A percentile compares a stretch with the other conserved stretches of the same genome.
Conservation (phyloP, 2,888 invertebrate genomes). For the Polyommatus icarus region DNA sequence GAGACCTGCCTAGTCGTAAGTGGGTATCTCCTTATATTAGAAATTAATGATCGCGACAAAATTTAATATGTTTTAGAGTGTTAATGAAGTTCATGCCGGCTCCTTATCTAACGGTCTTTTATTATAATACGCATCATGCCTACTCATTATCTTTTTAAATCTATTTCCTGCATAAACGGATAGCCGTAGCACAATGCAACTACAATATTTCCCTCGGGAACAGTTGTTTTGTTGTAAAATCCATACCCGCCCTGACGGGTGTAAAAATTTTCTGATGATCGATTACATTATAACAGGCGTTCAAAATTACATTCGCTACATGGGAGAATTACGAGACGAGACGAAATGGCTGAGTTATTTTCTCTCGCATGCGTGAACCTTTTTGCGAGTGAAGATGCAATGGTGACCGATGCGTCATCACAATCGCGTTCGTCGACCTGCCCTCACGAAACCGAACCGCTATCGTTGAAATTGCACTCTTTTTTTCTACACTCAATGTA, state of each 20-base stretch:
- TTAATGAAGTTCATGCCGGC: neutral
- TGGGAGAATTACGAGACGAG: constrained; percentile 36
- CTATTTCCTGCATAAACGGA: neutral
- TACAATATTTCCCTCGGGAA: neutral
- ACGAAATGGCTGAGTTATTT: constrained; percentile 44
- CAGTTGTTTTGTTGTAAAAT: neutral
- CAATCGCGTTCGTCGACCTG: constrained; percentile 67
- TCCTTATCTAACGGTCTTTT: neutral
- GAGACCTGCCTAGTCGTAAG: neutral
- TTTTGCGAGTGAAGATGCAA: constrained; percentile 49
- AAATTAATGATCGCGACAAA: neutral
- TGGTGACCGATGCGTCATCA: constrained; percentile 62
- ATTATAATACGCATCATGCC: neutral
- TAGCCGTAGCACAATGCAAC: neutral
- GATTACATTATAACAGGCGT: neutral
- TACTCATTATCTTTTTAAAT: neutral
- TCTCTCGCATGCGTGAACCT: constrained; percentile 44
- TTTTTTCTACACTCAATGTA: constrained; percentile 44
- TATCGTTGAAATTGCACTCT: constrained; percentile 56
- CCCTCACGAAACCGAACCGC: constrained; percentile 57
- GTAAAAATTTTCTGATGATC: neutral
- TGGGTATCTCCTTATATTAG: neutral
- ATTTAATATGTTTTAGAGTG: neutral
- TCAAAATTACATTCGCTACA: neutral
- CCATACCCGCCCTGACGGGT: neutral